These are phyloP conservation scores for Cepaea hortensis DNA, from an alignment of 2,888 invertebrate genomes.

Conservation along the genomic window DNA sequence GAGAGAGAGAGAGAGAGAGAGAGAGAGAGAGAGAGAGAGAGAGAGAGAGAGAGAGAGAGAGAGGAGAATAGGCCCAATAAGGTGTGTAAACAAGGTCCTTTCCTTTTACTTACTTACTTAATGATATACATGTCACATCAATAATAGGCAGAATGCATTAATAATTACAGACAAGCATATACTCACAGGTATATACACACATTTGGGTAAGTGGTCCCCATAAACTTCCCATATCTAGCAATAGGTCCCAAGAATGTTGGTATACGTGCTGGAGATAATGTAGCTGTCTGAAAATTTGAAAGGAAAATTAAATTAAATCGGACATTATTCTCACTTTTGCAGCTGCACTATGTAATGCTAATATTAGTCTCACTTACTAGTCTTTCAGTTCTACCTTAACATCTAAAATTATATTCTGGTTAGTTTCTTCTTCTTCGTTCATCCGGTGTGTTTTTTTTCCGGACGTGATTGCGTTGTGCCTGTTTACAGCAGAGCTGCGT, in stretches of 20 bases:
- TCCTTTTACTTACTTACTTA: too few species aligned
- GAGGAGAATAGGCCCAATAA: too few species aligned
- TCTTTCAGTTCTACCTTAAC: background rate
- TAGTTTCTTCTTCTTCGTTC: too few species aligned
- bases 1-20: too few species aligned
- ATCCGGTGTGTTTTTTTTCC: too few species aligned
- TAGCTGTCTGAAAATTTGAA: conserved; percentile 39
- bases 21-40: too few species aligned
- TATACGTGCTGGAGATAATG: conserved; percentile 46
- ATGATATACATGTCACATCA: too few species aligned
- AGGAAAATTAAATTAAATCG: background rate
- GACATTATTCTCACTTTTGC: background rate
- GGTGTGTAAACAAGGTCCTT: too few species aligned
- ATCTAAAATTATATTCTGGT: too few species aligned
- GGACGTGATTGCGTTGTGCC: too few species aligned
- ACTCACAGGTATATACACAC: conserved; percentile 44
- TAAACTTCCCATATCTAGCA: conserved; percentile 38
- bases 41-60: too few species aligned
- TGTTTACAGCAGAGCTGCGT: too few species aligned
- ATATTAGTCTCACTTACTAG: background rate
- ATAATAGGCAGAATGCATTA: background rate
- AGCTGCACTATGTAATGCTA: background rate
- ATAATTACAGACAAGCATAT: background rate
- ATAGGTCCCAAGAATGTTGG: conserved; percentile 46
- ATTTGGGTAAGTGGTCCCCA: conserved; percentile 38